Conservation (phyloP, 2,888 invertebrate species). For the Acrocera orbiculus region DNA sequence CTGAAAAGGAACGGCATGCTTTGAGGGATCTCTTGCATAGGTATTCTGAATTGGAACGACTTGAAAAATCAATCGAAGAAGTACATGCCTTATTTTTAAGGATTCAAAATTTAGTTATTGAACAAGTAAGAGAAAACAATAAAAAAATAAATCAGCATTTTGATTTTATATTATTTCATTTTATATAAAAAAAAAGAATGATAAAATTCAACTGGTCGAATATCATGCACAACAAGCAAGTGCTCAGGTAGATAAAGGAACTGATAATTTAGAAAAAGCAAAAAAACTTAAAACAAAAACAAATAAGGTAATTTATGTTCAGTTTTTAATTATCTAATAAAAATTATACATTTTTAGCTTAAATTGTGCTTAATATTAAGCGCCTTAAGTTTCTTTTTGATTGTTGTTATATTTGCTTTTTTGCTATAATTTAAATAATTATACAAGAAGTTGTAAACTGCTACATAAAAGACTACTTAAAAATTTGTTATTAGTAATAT, state of each 20-base stretch:
- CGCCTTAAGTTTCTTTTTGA: no score
- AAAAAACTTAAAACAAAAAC: conserved; percentile 15
- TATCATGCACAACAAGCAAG: conserved; percentile 30
- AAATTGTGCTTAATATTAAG: no score
- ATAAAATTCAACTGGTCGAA: conserved; percentile 29
- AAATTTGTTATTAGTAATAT: no score
- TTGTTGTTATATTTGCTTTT: no score
- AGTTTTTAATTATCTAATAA: no score
- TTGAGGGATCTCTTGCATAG: conserved; percentile 28
- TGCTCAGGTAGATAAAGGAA: conserved; percentile 25
- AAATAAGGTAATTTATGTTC: conserved; percentile 17
- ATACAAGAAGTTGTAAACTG: no score
- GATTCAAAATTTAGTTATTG: conserved; percentile 29
- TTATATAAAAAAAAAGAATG: conserved; percentile 17
- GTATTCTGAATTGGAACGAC: conserved; percentile 26
- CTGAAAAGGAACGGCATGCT: conserved; percentile 26
- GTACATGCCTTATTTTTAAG: conserved; percentile 29
- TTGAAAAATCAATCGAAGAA: conserved; percentile 30
- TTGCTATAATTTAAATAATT: no score
- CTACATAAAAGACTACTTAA: no score
- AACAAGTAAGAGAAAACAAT: conserved; percentile 19
- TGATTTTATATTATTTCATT: neutral
- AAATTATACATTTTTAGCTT: no score
- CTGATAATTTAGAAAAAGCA: conserved; percentile 20
- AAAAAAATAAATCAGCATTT: neutral